Base-by-base conservation (phyloP, 2,888 invertebrate species). In the Netelia inedita region DNA sequence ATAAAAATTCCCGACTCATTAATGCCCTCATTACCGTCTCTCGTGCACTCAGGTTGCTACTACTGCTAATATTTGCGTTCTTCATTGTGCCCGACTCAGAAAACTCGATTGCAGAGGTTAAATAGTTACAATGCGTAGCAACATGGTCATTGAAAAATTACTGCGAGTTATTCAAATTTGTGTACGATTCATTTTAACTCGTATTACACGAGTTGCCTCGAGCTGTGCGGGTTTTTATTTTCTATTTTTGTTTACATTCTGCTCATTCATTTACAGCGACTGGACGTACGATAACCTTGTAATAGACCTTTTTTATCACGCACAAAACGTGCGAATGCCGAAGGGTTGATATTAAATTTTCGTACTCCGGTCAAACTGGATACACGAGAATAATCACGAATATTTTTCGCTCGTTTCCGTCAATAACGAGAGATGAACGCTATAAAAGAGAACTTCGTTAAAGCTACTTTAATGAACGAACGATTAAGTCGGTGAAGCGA, bases 391-490 rank as follows among this genome's bases (percentile, higher is more conserved):
- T 46, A 46, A 35, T 6, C 46, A 46, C 46, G 46, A 6, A 46
- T 46, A 46, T 14, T n/a, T 74, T 16, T 79, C 72, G 65, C 23
- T 63, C 35, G 6, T 8, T 35, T 5, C 53, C 28, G 66, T 46
- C 72, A 69, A 74, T 81, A 81, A 59, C 41, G 61, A 53, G 66
- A 50, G 35, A 71, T n/a, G 53, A 68, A 69, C 50, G 63, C 63
- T 53, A 69, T 69, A 69, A 63, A 68, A 65, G 16, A 72, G 66
- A 75, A 71, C 71, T 82, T 82, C 65, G 50, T 82, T 76, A 66
- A 66, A 59, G 76, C 59, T 65, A 72, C 72, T 76, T 82, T 76
- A 71, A 76, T 72, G 76, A 82, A 82, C 63, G 43, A 76, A 76
- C 76, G 76, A 69, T 76, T 76, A 72, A 76, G 63, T 69, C 76